phyloP scores from a whole-genome alignment of 2,797 vertebrate species.

The Peromyscus nudipes region DNA sequence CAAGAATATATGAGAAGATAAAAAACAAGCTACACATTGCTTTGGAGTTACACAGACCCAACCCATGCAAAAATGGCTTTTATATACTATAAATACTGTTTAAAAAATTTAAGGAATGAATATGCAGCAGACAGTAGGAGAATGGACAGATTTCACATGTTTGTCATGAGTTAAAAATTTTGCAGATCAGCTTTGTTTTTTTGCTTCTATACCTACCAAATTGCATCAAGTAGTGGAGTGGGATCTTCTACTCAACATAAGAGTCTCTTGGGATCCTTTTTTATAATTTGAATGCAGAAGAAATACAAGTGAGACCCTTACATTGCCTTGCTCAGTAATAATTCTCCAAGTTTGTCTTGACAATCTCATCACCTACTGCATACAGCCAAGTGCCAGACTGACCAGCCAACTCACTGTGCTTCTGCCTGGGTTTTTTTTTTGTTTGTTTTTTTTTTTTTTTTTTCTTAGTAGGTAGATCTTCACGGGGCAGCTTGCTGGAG shows the following conservation, averaged over 20 bases:
- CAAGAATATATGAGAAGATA: neutral
- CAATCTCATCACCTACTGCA: conserved; percentile 22
- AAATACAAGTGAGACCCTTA: neutral
- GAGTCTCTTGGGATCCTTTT: conserved; percentile 28
- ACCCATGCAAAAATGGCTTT: neutral
- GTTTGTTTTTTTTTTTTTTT: neutral
- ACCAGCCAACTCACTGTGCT: conserved; percentile 27
- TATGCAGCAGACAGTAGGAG: neutral
- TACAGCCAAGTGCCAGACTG: neutral
- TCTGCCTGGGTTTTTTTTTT: neutral
- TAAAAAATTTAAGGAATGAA: conserved; percentile 27
- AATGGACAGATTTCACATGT: neutral
- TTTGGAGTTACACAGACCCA: neutral
- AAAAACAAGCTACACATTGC: neutral
- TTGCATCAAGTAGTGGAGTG: neutral
- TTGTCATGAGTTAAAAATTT: conserved; percentile 25
- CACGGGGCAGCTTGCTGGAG: neutral
- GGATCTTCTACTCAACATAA: neutral
- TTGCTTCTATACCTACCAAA: conserved; percentile 13
- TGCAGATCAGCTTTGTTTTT: conserved; percentile 20
- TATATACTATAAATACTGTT: neutral
- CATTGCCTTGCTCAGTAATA: neutral
- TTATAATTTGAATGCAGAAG: neutral
- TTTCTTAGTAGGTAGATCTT: conserved; percentile 12
- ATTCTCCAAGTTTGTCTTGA: conserved; percentile 33